These are phyloP conservation scores for Lateolabrax maculatus DNA, from an alignment of 2,797 vertebrate species.

Conservation along the genomic window DNA sequence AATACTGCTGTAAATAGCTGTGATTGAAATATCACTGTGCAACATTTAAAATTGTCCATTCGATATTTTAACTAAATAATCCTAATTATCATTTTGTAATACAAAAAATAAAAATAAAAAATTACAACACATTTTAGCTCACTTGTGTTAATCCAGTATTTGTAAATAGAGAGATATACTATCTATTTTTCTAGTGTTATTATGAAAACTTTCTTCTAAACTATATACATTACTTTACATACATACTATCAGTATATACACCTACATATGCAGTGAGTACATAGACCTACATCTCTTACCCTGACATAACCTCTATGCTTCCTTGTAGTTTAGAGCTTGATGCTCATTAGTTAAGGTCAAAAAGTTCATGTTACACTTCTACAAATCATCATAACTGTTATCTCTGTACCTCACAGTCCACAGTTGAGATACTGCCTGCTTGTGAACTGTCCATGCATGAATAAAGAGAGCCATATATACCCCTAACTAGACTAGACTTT, in stretches of 20 bases:
- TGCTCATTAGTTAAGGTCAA: slow-evolving; percentile 47
- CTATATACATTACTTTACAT: not conserved
- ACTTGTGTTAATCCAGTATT: not conserved
- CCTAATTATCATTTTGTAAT: not conserved
- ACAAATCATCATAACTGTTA: slow-evolving; percentile 29
- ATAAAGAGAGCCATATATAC: slow-evolving; percentile 16
- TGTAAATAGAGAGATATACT: not conserved
- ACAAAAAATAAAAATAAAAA: not conserved
- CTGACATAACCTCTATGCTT: not conserved
- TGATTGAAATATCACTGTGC: not conserved
- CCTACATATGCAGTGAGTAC: not conserved
- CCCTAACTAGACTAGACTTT: slow-evolving; percentile 7
- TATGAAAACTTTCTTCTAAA: not conserved
- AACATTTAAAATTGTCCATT: no score
- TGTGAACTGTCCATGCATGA: slow-evolving; percentile 33
- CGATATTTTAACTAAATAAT: not conserved
- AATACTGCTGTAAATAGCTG: not conserved
- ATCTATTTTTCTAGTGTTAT: not conserved
- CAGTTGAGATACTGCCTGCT: slow-evolving; percentile 15
- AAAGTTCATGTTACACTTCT: slow-evolving; percentile 22
- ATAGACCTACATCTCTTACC: slow-evolving; percentile 14
- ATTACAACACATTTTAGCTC: not conserved
- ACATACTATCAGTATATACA: no score
- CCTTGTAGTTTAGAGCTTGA: slow-evolving; percentile 21
- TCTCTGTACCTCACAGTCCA: slow-evolving; percentile 18